Evolutionary conservation across 1,140 invertebrate species (phyloP), one percentile per base, ranked within the genome.

Genomic region (Forficula auricularia): DNA sequence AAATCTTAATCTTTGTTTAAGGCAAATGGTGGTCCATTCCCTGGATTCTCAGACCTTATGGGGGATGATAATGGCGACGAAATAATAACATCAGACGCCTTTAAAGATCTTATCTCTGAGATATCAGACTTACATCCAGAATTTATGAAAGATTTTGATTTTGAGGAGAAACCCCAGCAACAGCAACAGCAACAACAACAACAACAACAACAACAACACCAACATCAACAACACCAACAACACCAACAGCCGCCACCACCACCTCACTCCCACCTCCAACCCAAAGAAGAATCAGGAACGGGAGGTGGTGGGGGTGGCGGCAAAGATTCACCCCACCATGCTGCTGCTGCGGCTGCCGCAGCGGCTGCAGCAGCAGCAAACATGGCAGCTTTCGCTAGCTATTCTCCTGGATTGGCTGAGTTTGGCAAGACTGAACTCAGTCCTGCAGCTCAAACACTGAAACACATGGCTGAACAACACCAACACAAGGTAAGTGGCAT

Each of bases 381-480:
- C 16, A 27, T 27, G 22, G 22, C 22, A 27, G 22, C 12, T 13
- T 35, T 35, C 34, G 15, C n/a, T 35, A 13, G 12, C 44, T 27
- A 40, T 13, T 38, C 40, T 15, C 20, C 54, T n/a, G 40, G 46
- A 2, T 27, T 35, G 34, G 4, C 54, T 16, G 51, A 73, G 40
- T 69, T 69, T 48, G 57, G 60, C 41, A 73, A 74, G 46, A 70
- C 70, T 0, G 79, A 83, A 54, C 68, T 82, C 56, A 86, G 82
- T 42, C 81, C 86, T 6, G 88, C 88, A 1, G 88, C 89, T 2
- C 85, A 91, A 63, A 92, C 87, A 0, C 65, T 94, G 9, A 92
- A 92, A 58, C 87, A 92, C 53, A 90, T 92, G 87, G 89, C 89
- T 3, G 87, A 92, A 55, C 88, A 94, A 56, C 89, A 94, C 58